These are phyloP conservation scores for Acarapis woodi DNA, from an alignment of 1,140 invertebrate species.

Conservation along the genomic window DNA sequence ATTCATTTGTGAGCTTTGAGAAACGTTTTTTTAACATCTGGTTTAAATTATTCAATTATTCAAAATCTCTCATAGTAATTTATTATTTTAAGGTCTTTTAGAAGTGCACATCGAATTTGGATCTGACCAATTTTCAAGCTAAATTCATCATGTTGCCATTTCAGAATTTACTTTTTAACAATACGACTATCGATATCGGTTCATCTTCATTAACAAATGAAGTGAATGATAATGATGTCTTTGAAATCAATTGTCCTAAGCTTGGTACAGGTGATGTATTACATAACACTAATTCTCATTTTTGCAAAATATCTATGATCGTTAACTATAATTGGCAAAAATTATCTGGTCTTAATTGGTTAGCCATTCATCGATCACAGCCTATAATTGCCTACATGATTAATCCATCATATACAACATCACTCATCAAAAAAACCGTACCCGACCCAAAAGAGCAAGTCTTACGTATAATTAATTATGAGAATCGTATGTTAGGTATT, in stretches of 20 bases:
- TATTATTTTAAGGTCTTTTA: too few relatives aligned
- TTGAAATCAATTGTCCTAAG: neutral
- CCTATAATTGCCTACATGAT: slow-evolving; percentile 1
- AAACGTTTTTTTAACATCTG: too few relatives aligned
- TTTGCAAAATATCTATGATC: neutral
- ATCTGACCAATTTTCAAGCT: too few relatives aligned
- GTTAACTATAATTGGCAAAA: slow-evolving; percentile 1
- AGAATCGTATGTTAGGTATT: neutral
- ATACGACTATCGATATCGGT: too few relatives aligned
- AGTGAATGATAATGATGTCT: too few relatives aligned
- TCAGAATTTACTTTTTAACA: too few relatives aligned
- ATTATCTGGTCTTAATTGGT: neutral
- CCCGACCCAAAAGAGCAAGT: neutral
- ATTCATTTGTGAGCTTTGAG: too few relatives aligned
- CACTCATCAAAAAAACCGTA: neutral
- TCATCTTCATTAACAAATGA: too few relatives aligned
- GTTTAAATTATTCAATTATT: too few relatives aligned
- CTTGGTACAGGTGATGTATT: neutral
- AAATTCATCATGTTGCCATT: too few relatives aligned
- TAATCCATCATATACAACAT: neutral
- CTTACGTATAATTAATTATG: neutral
- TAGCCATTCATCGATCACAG: neutral
- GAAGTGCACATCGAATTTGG: too few relatives aligned
- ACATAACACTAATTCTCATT: neutral
- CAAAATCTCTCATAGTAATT: too few relatives aligned